Conservation (phyloP, 92 coral and sea anemone genomes). For the Actinernus sp. region DNA sequence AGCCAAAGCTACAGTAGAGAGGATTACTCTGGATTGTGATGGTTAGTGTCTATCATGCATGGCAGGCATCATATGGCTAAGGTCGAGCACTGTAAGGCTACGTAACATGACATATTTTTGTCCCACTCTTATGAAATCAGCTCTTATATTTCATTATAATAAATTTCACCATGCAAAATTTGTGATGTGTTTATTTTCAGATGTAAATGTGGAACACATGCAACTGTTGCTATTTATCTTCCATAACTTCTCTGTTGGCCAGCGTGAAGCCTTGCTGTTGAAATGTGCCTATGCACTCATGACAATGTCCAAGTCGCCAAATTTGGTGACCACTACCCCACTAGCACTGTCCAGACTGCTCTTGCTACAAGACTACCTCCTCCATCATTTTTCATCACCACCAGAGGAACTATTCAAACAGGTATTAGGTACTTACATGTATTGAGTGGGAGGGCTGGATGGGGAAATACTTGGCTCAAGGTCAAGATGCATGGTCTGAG, state of each 20-base stretch:
- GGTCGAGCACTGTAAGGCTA: no score
- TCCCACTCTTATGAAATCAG: no score
- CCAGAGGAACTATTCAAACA: slow-evolving; percentile 90
- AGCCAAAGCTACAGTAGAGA: slow-evolving; percentile 52
- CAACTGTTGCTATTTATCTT: slow-evolving; percentile 91
- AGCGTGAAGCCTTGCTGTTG: slow-evolving; percentile 65
- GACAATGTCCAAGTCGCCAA: slow-evolving; percentile 52
- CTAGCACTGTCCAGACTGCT: slow-evolving; percentile 62
- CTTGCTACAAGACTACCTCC: slow-evolving; percentile 83
- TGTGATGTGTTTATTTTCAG: slow-evolving; percentile 25
- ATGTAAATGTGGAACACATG: slow-evolving; percentile 95
- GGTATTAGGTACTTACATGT: slow-evolving; percentile 48
- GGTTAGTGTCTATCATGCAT: slow-evolving; percentile 3
- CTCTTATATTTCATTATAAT: no score
- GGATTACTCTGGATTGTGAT: not conserved
- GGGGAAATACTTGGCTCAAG: no score
- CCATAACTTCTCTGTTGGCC: slow-evolving; percentile 81
- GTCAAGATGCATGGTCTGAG: no score
- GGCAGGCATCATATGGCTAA: no score
- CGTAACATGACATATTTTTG: no score
- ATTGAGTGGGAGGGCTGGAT: not conserved
- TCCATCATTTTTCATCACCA: slow-evolving; percentile 84
- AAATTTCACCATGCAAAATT: not conserved
- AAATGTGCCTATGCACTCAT: slow-evolving; percentile 74
- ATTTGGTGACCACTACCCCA: slow-evolving; percentile 55